Evolutionary conservation across 2,888 invertebrate species (phyloP).

Genomic region (Mythimna impura): DNA sequence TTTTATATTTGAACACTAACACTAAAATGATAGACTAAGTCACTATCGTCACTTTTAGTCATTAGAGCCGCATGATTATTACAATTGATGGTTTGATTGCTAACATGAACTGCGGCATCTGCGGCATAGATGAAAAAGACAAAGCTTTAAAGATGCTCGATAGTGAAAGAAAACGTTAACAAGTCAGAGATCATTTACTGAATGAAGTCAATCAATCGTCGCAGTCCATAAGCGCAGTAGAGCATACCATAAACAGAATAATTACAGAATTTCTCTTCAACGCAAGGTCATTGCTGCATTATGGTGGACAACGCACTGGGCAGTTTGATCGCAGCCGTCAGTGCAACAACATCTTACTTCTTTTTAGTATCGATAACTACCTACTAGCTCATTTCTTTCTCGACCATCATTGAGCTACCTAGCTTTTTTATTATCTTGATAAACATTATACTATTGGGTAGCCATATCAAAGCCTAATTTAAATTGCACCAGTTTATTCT

Average conservation of each 20-base stretch:
- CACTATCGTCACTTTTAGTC: not conserved
- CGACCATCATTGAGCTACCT: no score
- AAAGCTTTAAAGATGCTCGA: slow-evolving; percentile 7
- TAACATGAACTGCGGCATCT: not conserved
- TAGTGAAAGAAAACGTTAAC: slow-evolving; percentile 22
- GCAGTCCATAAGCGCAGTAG: slow-evolving; percentile 48
- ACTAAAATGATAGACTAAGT: not conserved
- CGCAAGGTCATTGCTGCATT: slow-evolving; percentile 62
- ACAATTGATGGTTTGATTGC: not conserved
- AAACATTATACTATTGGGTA: no score
- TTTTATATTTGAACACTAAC: not conserved
- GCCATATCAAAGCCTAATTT: no score
- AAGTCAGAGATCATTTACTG: slow-evolving; percentile 37
- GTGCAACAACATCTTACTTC: not conserved
- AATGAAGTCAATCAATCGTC: slow-evolving; percentile 37
- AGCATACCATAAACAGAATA: slow-evolving; percentile 63
- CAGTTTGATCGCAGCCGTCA: not conserved
- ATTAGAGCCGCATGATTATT: no score
- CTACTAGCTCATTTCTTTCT: no score
- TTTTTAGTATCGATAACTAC: no score
- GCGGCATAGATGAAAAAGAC: not conserved
- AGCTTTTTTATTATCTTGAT: no score
- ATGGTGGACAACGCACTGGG: slow-evolving; percentile 37
- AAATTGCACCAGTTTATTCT: not conserved
- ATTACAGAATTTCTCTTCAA: slow-evolving; percentile 69